Conservation (phyloP, 37 sponge, comb jelly and placozoan species). For the Aplysina aerophoba region DNA sequence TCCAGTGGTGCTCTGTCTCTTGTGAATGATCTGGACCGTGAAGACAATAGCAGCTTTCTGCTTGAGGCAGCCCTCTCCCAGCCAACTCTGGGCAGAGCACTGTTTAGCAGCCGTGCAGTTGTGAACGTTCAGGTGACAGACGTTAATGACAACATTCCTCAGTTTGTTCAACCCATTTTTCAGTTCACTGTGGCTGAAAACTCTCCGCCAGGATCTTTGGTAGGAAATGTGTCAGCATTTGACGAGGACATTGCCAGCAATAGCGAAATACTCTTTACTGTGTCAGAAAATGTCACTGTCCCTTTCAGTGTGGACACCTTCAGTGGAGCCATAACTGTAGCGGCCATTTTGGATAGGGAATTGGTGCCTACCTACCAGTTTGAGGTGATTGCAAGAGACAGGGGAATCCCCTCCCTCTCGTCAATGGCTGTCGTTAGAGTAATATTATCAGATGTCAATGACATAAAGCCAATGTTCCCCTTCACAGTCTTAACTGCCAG, state of each 20-base stretch:
- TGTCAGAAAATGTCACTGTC: neutral
- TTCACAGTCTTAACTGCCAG: neutral
- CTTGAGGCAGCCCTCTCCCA: slow-evolving; percentile 4
- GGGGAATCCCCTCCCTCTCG: slow-evolving; percentile 43
- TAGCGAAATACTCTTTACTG: slow-evolving; percentile 19
- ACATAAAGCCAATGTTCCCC: slow-evolving; percentile 51
- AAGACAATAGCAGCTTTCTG: neutral
- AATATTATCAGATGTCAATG: slow-evolving; percentile 61
- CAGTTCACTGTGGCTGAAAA: slow-evolving; percentile 41
- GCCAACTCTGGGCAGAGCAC: neutral
- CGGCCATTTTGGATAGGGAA: slow-evolving; percentile 50
- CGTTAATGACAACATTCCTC: slow-evolving; percentile 73
- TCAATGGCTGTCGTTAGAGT: slow-evolving; percentile 32
- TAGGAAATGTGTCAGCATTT: slow-evolving; percentile 32
- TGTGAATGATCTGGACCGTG: neutral
- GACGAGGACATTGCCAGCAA: slow-evolving; percentile 39
- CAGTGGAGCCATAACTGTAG: slow-evolving; percentile 52
- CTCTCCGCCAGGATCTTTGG: neutral
- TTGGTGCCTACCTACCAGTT: slow-evolving; percentile 22
- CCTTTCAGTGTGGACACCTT: slow-evolving; percentile 41
- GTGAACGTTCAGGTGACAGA: slow-evolving; percentile 50
- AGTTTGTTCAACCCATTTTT: slow-evolving; percentile 44
- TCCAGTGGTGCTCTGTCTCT: neutral
- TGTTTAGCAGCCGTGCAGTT: neutral
- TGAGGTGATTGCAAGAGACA: slow-evolving; percentile 61